phyloP scores from a whole-genome alignment of 2,797 vertebrate species.

The Knipowitschia caucasica region DNA sequence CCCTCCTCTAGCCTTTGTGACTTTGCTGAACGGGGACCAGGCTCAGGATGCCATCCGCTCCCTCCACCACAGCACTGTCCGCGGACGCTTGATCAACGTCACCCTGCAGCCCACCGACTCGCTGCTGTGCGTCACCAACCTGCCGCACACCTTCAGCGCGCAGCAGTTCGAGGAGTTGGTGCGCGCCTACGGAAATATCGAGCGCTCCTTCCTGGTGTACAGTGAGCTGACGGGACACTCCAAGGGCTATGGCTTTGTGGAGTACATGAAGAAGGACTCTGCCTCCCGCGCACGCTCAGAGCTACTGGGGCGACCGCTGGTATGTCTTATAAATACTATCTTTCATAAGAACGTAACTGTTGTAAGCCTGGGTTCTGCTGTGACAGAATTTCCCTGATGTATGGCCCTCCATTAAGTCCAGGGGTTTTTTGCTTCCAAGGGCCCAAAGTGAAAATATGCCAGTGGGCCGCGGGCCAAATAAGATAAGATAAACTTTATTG shows the following conservation, averaged over 20 bases:
- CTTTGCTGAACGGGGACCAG: constrained; percentile 93
- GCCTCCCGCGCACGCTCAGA: constrained; percentile 91
- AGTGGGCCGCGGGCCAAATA: no score
- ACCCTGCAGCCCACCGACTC: constrained; percentile 95
- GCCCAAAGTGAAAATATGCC: no score
- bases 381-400: no score
- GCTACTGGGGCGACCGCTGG: constrained; percentile 84
- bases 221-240: constrained; percentile 88
- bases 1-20: constrained; percentile 90
- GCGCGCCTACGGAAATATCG: constrained; percentile 89
- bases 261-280: constrained; percentile 99
- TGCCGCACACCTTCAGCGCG: constrained; percentile 82
- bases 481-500: no score
- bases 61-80: constrained; percentile 87
- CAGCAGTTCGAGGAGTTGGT: constrained; percentile 93
- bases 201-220: constrained; percentile 94
- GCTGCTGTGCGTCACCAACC: constrained; percentile 92
- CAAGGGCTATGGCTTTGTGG: constrained; percentile 97
- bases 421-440: no score
- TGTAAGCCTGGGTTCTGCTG: no score
- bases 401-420: no score
- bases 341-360: no score
- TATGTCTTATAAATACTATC: no score
- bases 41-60: constrained; percentile 89
- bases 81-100: constrained; percentile 87